These are phyloP conservation scores for Chironomus riparius DNA, from an alignment of 2,888 invertebrate species.

Conservation along the genomic window DNA sequence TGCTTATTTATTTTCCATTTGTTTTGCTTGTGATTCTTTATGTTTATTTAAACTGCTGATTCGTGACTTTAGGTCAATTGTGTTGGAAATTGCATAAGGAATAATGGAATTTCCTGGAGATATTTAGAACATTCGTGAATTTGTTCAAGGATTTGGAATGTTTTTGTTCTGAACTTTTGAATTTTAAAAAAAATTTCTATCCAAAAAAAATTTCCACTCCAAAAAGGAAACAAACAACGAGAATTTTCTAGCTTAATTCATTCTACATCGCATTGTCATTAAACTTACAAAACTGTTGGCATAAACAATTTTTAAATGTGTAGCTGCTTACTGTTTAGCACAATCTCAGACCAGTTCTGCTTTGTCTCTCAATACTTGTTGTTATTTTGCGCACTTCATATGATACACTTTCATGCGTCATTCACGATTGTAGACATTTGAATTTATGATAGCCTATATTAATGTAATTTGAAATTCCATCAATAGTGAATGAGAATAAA, in stretches of 20 bases:
- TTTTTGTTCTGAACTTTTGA: not conserved
- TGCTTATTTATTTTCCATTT: too few relatives aligned
- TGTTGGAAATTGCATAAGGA: too few relatives aligned
- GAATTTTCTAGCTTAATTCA: not conserved
- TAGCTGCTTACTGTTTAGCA: not conserved
- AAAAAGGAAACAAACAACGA: too few relatives aligned
- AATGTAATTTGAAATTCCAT: too few relatives aligned
- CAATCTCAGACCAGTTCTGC: not conserved
- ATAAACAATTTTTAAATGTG: not conserved
- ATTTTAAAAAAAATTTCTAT: not conserved
- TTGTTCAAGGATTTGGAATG: too few relatives aligned
- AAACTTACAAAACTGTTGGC: not conserved
- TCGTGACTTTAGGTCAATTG: too few relatives aligned
- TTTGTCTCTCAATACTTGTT: not conserved
- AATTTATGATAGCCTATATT: not conserved
- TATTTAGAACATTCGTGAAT: too few relatives aligned
- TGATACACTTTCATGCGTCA: constrained; percentile 20
- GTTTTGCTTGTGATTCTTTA: too few relatives aligned
- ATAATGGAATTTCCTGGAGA: too few relatives aligned
- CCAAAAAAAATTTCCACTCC: not conserved
- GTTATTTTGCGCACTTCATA: constrained; percentile 2
- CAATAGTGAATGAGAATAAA: too few relatives aligned
- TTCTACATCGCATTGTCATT: not conserved
- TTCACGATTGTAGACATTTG: constrained; percentile 18
- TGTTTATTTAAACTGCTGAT: too few relatives aligned